Base-by-base conservation (phyloP, 1,140 invertebrate species). In the Ceratoteleas bidentatus region DNA sequence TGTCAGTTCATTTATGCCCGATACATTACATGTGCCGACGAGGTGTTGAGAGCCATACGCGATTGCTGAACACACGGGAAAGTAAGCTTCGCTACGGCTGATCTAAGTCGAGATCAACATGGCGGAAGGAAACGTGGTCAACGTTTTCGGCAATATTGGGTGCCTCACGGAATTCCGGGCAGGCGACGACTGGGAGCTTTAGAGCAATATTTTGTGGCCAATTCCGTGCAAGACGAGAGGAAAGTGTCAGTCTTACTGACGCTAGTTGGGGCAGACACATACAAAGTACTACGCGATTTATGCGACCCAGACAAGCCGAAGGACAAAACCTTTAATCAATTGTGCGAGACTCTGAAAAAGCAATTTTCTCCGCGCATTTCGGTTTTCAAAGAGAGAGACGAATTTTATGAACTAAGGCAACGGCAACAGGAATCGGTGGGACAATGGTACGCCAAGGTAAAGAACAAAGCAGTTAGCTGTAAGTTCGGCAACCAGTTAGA, bases 361-460 rank as follows among this genome's bases (percentile, higher is more conserved):
- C 80, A 85, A 4, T 83, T 80, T 70, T 66, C 69, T 8, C 68
- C 76, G n/a, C 40, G 50, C 0, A 54, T 81, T 3, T 78, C 74
- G 11, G 65, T 75, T 11, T 81, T 84, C 24, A 69, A 76, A 45
- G 81, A 85, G 36, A 45, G 53, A 6, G 81, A 72, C 4, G 52
- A 77, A 9, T 86, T 86, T 50, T 80, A 85, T 43, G 45, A 76
- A 8, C 32, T 79, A 45, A 54, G 49, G 0, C 86, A 87, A 45
- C 10, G n/a, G n/a, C n/a, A 34, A 0, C 6, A 15, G 3, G 79
- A 85, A 64, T 61, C 60, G 0, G 15, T 86, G 2, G 77, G 45
- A 24, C 54, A 85, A 2, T 86, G 81, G 86, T 85, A 85, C 47
- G 74, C 75, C 1, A 36, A 75, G 5, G n/a, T 85, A 2, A 84